Conservation (phyloP, 2,797 vertebrate genomes). For the Myotis daubentonii region DNA sequence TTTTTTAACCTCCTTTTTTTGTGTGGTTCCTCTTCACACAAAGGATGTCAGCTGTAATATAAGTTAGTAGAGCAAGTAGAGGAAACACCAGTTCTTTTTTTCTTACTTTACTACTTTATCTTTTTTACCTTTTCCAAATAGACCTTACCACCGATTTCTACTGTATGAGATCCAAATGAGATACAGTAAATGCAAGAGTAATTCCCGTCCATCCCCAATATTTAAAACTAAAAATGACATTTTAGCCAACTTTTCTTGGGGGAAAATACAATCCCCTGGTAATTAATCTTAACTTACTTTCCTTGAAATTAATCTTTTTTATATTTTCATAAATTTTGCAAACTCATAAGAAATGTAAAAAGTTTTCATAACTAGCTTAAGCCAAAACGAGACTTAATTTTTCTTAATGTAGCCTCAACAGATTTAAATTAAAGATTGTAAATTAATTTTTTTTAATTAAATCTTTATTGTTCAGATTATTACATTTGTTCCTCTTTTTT, state of each 20-base stretch:
- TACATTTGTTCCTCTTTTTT: no score
- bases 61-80: background rate
- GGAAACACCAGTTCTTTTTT: background rate
- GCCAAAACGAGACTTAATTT: slow-evolving; percentile 3
- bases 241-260: background rate
- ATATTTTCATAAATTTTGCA: slow-evolving; percentile 30
- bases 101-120: background rate
- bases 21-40: background rate
- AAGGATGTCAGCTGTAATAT: background rate
- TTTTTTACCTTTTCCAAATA: background rate
- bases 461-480: no score
- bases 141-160: background rate
- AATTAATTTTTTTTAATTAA: slow-evolving; percentile 52
- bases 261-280: background rate
- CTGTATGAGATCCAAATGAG: background rate
- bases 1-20: slow-evolving; percentile 30
- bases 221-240: slow-evolving; percentile 11
- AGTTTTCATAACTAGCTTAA: slow-evolving; percentile 23
- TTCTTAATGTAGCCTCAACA: slow-evolving; percentile 27
- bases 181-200: background rate
- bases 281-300: slow-evolving; percentile 10
- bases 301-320: slow-evolving; percentile 6
- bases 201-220: background rate
- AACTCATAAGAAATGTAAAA: background rate
- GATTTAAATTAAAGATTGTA: slow-evolving; percentile 50